phyloP scores from a whole-genome alignment of 2,888 invertebrate genomes.

The Andrena haemorrhoa region DNA sequence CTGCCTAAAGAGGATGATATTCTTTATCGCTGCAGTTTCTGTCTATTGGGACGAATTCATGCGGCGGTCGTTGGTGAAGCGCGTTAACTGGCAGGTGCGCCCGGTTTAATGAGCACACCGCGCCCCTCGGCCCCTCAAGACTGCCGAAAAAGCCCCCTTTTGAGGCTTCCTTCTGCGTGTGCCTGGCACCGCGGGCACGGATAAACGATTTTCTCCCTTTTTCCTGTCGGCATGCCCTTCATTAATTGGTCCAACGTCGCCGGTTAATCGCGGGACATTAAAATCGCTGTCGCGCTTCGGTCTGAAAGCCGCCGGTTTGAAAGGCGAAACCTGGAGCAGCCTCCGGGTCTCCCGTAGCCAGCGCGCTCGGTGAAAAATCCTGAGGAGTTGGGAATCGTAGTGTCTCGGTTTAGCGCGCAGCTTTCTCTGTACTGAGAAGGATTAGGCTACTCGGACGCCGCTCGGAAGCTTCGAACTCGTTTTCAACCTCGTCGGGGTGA shows the following conservation, averaged over 20 bases:
- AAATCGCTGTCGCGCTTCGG: constrained; percentile 1
- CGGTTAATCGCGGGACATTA: constrained; percentile 21
- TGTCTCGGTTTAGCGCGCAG: background rate
- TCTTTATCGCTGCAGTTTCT: constrained; percentile 75
- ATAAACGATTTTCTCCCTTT: constrained; percentile 27
- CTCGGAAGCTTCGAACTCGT: background rate
- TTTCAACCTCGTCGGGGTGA: background rate
- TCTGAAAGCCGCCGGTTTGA: constrained; percentile 26
- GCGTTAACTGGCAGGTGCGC: constrained; percentile 72
- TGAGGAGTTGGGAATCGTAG: background rate
- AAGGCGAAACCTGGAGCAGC: constrained; percentile 9
- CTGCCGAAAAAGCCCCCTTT: constrained; percentile 58
- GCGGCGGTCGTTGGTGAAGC: constrained; percentile 61
- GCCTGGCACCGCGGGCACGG: constrained; percentile 62
- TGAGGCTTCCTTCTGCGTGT: constrained; percentile 47
- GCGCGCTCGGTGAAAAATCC: constrained; percentile 6
- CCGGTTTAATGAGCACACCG: constrained; percentile 63
- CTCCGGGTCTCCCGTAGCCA: background rate
- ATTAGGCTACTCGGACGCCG: background rate
- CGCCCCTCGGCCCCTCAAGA: constrained; percentile 39
- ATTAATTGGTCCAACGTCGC: constrained; percentile 40
- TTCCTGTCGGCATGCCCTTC: background rate
- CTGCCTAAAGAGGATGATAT: constrained; percentile 72
- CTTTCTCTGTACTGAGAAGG: background rate
- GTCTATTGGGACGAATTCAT: constrained; percentile 74